A percentile compares a stretch with the other conserved stretches of the same genome.
Conservation (phyloP, 2,888 invertebrate genomes). For the Scaptomyza parva region DNA sequence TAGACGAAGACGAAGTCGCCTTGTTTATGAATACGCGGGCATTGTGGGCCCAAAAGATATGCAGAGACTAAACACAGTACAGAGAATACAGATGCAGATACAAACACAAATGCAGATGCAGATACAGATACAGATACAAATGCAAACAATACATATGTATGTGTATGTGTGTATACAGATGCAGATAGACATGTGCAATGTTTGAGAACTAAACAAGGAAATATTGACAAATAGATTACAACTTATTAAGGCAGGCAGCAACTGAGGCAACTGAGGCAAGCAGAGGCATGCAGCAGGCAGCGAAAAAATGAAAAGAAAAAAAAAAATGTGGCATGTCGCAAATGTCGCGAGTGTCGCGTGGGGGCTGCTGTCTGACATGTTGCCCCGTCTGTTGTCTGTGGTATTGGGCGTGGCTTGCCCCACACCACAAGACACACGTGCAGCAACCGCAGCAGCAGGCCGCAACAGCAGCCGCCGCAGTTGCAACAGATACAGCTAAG, state of each 20-base stretch:
- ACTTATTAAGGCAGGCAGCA: constrained; percentile 71
- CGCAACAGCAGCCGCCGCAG: constrained; percentile 41
- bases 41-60: constrained; percentile 65
- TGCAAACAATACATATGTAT: constrained; percentile 23
- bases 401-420: constrained; percentile 43
- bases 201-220: constrained; percentile 76
- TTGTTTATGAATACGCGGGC: constrained; percentile 76
- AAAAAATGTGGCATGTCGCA: constrained; percentile 60
- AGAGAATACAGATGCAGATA: constrained; percentile 25
- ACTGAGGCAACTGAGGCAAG: constrained; percentile 5
- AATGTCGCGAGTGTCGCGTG: constrained; percentile 57
- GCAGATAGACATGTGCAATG: constrained; percentile 53
- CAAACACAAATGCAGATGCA: constrained; percentile 30
- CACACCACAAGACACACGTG: constrained; percentile 57
- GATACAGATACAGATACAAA: constrained; percentile 16
- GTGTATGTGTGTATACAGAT: constrained; percentile 13
- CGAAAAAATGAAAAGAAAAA: neutral
- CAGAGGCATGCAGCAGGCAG: constrained; percentile 22
- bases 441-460: constrained; percentile 41
- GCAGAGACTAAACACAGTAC: constrained; percentile 13
- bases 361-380: constrained; percentile 71
- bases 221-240: constrained; percentile 81
- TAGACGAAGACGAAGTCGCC: constrained; percentile 45
- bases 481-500: neutral
- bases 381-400: constrained; percentile 52